Base-by-base conservation (phyloP, 2,797 vertebrate genomes). In the Bradypus variegatus region DNA sequence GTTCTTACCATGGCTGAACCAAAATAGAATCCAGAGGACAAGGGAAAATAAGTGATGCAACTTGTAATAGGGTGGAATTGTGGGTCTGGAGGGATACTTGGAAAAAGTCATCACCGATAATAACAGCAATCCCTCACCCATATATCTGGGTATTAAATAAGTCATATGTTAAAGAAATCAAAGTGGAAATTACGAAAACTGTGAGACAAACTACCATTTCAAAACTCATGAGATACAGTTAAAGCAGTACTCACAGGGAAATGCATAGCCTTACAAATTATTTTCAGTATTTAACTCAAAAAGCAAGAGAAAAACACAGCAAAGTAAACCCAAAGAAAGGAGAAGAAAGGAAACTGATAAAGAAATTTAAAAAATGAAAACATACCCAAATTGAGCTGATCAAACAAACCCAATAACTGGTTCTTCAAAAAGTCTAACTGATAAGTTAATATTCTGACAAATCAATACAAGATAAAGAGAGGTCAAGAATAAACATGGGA, bases 311-410 rank as follows among this genome's bases (percentile, higher is more conserved):
- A n/a, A 25, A 41, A 48, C 73, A 27, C 19, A 88, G 41, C 65
- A 75, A 90, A 87, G 60, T 60, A 88, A 92, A 91, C 55, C 80
- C 60, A 90, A 91, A 78, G 12, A 89, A 80, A 78, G 73, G 9
- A 76, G 23, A 87, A 62, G 23, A 85, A 55, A 60, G 25, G 38
- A 82, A 72, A 81, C 10, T 72, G 29, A 60, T 79, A 58, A 7
- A 15, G 27, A 84, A 88, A 75, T 31, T 45, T 13, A 41, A 76
- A 86, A 31, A n/a, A 67, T 6, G 19, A 77, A 70, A 92, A 75
- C n/a, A 77, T 48, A 88, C 16, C n/a, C 48, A 91, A 88, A 31
- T 23, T 78, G 70, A 73, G 23, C 25, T 50, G 19, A 64, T 70
- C 69, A 87, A 87, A 88, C 31, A 88, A 84, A 92, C 86, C 9